These are phyloP conservation scores for Drosophila setosimentum DNA, from an alignment of 2,888 invertebrate species.

Conservation along the genomic window DNA sequence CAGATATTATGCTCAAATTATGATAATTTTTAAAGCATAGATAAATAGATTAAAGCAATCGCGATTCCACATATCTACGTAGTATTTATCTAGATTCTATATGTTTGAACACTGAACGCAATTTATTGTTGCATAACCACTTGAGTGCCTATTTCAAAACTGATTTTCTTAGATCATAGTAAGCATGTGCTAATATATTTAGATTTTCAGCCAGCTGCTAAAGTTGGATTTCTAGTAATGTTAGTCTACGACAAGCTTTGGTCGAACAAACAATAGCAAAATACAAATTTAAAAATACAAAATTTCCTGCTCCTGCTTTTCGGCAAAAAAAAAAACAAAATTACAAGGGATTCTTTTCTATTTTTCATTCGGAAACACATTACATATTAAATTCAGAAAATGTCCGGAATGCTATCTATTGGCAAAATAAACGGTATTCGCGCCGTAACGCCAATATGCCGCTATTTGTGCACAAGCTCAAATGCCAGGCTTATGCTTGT, in stretches of 20 bases:
- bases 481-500: background rate
- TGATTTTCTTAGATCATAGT: slow-evolving; percentile 2
- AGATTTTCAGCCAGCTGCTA: background rate
- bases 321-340: background rate
- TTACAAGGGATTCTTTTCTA: background rate
- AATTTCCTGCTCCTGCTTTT: background rate
- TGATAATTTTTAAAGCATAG: no score
- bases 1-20: no score
- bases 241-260: background rate
- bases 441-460: slow-evolving; percentile 9
- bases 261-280: background rate
- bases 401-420: slow-evolving; percentile 16
- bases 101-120: background rate
- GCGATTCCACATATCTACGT: background rate
- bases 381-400: background rate
- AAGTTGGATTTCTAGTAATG: background rate
- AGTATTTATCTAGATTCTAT: background rate
- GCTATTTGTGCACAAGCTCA: slow-evolving; percentile 7
- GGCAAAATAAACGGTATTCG: slow-evolving; percentile 3
- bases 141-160: background rate
- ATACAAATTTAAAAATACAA: background rate
- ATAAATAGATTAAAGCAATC: no score
- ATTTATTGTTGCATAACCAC: background rate
- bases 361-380: background rate
- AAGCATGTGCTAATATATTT: background rate